Conservation (phyloP, 2,797 vertebrate genomes). For the Hippocampus kuda region DNA sequence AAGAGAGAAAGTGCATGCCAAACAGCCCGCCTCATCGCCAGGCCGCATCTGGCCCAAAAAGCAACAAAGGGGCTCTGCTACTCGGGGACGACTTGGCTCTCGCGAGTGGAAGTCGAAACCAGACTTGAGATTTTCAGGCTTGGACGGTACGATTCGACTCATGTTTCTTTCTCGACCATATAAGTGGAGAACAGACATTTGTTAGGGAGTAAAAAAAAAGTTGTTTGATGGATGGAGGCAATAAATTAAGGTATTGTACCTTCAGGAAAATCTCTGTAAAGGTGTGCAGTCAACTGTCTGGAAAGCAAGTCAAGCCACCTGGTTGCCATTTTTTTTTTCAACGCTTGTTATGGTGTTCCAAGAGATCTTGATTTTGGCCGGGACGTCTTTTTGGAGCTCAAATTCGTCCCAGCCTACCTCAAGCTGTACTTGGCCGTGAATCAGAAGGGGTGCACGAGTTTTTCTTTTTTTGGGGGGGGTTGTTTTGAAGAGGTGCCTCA, state of each 20-base stretch:
- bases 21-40: not conserved
- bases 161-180: not conserved
- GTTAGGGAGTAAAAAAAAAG: too few species aligned
- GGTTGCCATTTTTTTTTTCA: conserved; percentile 4
- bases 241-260: not conserved
- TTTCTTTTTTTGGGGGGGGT: conserved; percentile 12
- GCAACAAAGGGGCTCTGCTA: conserved; percentile 61
- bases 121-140: conserved; percentile 1
- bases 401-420: conserved; percentile 8
- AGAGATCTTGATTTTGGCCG: conserved; percentile 23
- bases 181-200: too few species aligned
- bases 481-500: conserved; percentile 34
- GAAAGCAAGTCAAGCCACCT: not conserved
- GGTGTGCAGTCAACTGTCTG: not conserved
- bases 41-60: conserved; percentile 49
- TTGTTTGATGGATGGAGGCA: not conserved
- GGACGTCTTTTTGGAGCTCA: conserved; percentile 12
- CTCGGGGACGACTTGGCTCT: conserved; percentile 3
- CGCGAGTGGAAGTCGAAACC: conserved; percentile 16
- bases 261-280: not conserved
- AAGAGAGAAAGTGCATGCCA: not conserved
- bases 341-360: not conserved
- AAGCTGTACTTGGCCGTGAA: conserved; percentile 3
- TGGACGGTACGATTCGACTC: not conserved
- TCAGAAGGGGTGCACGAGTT: not conserved